Conservation (phyloP, 2,888 invertebrate species). For the Pelosia muscerda region DNA sequence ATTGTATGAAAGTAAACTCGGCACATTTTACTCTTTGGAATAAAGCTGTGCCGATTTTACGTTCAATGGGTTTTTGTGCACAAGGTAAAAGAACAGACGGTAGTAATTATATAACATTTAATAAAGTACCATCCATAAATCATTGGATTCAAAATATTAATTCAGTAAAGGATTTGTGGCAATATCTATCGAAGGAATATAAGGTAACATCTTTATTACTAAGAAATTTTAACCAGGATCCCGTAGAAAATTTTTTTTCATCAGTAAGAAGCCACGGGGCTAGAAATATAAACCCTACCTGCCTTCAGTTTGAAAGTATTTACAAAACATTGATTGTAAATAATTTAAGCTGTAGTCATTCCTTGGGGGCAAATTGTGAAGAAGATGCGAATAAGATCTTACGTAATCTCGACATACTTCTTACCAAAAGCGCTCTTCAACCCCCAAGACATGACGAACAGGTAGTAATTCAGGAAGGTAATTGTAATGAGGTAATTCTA, state of each 20-base stretch:
- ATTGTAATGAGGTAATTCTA: background rate
- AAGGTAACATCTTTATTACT: background rate
- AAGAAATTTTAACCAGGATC: background rate
- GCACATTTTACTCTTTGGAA: background rate
- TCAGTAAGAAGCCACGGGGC: background rate
- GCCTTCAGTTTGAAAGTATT: background rate
- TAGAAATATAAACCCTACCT: background rate
- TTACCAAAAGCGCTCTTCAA: background rate
- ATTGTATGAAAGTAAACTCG: background rate
- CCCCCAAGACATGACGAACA: background rate
- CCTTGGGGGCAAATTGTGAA: slow-evolving; percentile 1
- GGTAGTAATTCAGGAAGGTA: too few relatives aligned
- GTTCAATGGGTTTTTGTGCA: background rate
- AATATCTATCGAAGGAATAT: background rate
- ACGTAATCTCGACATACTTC: too few relatives aligned
- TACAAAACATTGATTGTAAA: background rate
- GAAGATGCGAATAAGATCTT: background rate
- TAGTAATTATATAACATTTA: too few relatives aligned
- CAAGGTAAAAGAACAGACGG: too few relatives aligned
- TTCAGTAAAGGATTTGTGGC: background rate
- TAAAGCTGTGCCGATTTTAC: slow-evolving; percentile 1
- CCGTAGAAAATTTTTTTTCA: background rate
- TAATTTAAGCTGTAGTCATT: background rate
- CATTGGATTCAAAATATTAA: slow-evolving; percentile 2
- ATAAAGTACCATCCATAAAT: background rate